phyloP scores from a whole-genome alignment of 2,888 invertebrate genomes.

The Bhutanitis thaidina region DNA sequence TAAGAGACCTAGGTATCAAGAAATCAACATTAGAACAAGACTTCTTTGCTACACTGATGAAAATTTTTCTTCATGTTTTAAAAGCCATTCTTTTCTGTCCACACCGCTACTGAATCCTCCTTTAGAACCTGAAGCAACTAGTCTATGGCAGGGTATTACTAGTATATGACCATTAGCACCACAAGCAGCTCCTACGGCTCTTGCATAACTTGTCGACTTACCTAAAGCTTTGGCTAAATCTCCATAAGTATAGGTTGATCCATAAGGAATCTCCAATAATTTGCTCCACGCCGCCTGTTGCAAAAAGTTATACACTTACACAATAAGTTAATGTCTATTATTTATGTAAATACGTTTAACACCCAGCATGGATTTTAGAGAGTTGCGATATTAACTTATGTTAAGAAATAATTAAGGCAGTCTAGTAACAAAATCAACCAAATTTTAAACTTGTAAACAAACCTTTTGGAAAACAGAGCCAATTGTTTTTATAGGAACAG shows the following conservation, averaged over 20 bases:
- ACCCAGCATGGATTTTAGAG: no score
- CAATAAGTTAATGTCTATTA: neutral
- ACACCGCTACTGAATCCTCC: slow-evolving; percentile 76
- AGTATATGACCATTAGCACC: slow-evolving; percentile 60
- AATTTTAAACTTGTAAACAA: neutral
- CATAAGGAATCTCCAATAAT: slow-evolving; percentile 56
- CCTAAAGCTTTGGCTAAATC: slow-evolving; percentile 57
- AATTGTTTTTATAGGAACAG: slow-evolving; percentile 51
- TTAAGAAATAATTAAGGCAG: no score
- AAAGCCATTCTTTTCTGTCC: slow-evolving; percentile 76
- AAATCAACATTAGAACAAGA: no score
- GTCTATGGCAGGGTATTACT: slow-evolving; percentile 64
- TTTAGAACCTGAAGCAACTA: slow-evolving; percentile 51
- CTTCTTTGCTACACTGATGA: no score
- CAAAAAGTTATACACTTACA: neutral
- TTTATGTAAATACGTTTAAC: no score
- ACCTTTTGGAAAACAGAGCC: slow-evolving; percentile 72
- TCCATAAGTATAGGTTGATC: slow-evolving; percentile 57
- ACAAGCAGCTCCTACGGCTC: slow-evolving; percentile 65
- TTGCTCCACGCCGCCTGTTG: slow-evolving; percentile 62
- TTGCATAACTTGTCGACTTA: slow-evolving; percentile 50
- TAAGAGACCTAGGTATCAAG: no score
- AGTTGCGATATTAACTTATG: no score
- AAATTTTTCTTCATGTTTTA: slow-evolving; percentile 63
- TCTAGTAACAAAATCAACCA: neutral